Conservation (phyloP, 2,113 vertebrate genomes). For the Tyto alba region DNA sequence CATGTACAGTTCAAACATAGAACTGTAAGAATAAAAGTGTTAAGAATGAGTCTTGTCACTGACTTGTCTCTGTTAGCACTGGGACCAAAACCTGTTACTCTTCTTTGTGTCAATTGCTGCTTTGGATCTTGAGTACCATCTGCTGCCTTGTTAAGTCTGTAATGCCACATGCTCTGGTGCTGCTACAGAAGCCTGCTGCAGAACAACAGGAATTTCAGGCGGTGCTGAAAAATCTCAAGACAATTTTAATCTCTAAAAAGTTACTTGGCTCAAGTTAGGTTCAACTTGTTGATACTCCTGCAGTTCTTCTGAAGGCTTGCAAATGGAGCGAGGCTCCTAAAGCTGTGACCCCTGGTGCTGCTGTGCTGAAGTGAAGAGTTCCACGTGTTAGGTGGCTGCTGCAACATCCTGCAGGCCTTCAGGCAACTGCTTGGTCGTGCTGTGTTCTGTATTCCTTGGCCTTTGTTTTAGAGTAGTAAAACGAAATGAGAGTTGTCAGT, state of each 20-base stretch:
- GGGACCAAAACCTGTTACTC: rapidly evolving
- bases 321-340: rapidly evolving
- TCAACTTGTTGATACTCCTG: rapidly evolving
- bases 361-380: rapidly evolving
- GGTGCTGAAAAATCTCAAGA: no score
- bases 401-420: no score
- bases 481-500: rapidly evolving
- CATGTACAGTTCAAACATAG: slow-evolving; percentile 71
- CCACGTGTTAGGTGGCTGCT: no score
- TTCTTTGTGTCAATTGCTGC: rapidly evolving
- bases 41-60: background rate
- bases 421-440: rapidly evolving
- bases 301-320: rapidly evolving
- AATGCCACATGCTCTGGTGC: rapidly evolving
- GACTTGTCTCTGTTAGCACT: background rate
- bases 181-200: no score
- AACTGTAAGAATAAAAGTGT: slow-evolving; percentile 71
- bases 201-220: no score
- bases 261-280: rapidly evolving
- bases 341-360: rapidly evolving
- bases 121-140: no score
- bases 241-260: background rate
- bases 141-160: rapidly evolving
- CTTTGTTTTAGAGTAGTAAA: rapidly evolving
- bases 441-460: rapidly evolving